Evolutionary conservation across 1,140 invertebrate species (phyloP).

Genomic region (Ylistrum balloti): DNA sequence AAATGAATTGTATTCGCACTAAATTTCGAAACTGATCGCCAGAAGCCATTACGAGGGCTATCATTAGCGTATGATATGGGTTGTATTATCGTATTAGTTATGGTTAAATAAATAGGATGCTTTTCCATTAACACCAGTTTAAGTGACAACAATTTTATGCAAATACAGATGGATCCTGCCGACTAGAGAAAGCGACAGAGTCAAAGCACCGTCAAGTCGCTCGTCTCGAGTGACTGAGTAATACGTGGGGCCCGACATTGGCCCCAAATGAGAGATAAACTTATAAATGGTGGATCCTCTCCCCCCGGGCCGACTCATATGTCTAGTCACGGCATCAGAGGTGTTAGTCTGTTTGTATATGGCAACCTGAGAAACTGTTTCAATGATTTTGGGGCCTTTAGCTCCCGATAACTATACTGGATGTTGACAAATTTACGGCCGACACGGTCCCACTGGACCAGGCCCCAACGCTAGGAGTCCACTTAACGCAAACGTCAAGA

Average conservation of each 20-base stretch:
- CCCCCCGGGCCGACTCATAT: background rate
- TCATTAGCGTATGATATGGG: constrained; percentile 26
- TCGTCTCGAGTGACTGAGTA: constrained; percentile 24
- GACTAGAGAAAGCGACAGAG: background rate
- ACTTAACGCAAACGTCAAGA: constrained; percentile 20
- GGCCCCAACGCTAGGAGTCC: constrained; percentile 11
- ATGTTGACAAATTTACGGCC: constrained; percentile 34
- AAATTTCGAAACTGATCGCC: constrained; percentile 11
- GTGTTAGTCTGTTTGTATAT: constrained; percentile 35
- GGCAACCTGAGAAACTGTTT: constrained; percentile 30
- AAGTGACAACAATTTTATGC: constrained; percentile 34
- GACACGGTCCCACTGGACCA: background rate
- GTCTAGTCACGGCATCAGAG: constrained; percentile 16
- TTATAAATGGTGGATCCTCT: background rate
- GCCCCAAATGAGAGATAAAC: constrained; percentile 24
- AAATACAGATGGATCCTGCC: constrained; percentile 7
- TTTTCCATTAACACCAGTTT: constrained; percentile 34
- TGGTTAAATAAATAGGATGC: constrained; percentile 39
- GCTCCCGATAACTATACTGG: background rate
- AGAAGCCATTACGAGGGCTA: background rate
- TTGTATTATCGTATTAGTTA: constrained; percentile 29
- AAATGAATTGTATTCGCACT: constrained; percentile 27
- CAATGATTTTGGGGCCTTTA: constrained; percentile 27
- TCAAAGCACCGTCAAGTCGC: background rate
- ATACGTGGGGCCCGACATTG: background rate